Conservation (phyloP, 2,797 vertebrate species). For the Macroramphosus scolopax region DNA sequence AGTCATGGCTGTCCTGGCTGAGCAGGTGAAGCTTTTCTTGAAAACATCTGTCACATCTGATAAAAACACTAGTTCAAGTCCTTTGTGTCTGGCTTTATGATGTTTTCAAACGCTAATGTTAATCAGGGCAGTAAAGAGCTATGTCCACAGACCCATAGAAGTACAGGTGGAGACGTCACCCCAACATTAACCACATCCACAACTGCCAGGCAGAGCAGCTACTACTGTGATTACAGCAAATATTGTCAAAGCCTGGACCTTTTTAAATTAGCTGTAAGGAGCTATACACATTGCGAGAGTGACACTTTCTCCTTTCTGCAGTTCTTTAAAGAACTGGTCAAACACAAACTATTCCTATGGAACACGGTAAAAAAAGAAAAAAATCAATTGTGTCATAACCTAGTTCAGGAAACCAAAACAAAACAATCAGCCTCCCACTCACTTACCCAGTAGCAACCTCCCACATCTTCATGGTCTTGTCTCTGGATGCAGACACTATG, state of each 20-base stretch:
- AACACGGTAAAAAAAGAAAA: neutral
- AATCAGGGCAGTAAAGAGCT: neutral
- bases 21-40: neutral
- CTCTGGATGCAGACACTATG: constrained; percentile 98
- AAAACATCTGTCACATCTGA: neutral
- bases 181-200: neutral
- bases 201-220: neutral
- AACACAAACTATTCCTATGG: neutral
- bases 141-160: neutral
- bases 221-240: neutral
- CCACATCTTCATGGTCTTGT: constrained; percentile 99
- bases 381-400: neutral
- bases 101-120: neutral
- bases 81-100: neutral
- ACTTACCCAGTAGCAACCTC: constrained; percentile 98
- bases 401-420: neutral
- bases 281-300: neutral
- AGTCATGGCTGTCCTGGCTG: neutral
- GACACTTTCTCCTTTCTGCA: neutral
- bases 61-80: neutral
- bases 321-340: neutral
- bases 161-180: neutral
- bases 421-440: neutral
- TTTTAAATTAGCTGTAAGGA: no score
- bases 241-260: no score